phyloP scores from a whole-genome alignment of 1,140 invertebrate genomes.

The Anagrus nilaparvatae region DNA sequence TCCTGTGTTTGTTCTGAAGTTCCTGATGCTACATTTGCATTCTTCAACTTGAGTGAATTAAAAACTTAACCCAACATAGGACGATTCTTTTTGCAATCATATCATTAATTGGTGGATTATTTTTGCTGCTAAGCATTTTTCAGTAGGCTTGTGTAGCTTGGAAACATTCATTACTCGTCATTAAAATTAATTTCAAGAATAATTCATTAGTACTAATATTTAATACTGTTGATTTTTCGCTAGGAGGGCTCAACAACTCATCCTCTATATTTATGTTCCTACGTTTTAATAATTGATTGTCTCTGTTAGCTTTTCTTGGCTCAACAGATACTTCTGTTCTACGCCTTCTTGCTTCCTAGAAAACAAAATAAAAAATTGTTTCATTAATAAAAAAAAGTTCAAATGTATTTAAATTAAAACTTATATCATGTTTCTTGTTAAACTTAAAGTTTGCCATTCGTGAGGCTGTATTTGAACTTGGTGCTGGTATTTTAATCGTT shows the following conservation, averaged over 20 bases:
- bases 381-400: neutral
- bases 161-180: slow-evolving; percentile 51
- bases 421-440: slow-evolving; percentile 11
- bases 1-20: slow-evolving; percentile 81
- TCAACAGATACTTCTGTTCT: slow-evolving; percentile 81
- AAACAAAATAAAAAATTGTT: too few relatives aligned
- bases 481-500: slow-evolving; percentile 15
- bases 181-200: slow-evolving; percentile 46
- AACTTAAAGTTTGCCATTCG: slow-evolving; percentile 14
- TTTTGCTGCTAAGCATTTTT: slow-evolving; percentile 84
- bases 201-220: slow-evolving; percentile 50
- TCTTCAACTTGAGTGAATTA: slow-evolving; percentile 94
- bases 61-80: slow-evolving; percentile 70
- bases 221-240: slow-evolving; percentile 43
- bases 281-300: slow-evolving; percentile 91
- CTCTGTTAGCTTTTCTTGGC: slow-evolving; percentile 84
- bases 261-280: slow-evolving; percentile 68
- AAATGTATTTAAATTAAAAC: neutral
- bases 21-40: slow-evolving; percentile 92
- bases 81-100: slow-evolving; percentile 83
- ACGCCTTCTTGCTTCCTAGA: slow-evolving; percentile 79
- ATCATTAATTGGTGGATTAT: slow-evolving; percentile 87
- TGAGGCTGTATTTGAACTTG: slow-evolving; percentile 5
- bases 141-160: slow-evolving; percentile 65
- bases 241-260: slow-evolving; percentile 41